Conservation (phyloP, 1,140 invertebrate species). For the Drosophila prosaltans region DNA sequence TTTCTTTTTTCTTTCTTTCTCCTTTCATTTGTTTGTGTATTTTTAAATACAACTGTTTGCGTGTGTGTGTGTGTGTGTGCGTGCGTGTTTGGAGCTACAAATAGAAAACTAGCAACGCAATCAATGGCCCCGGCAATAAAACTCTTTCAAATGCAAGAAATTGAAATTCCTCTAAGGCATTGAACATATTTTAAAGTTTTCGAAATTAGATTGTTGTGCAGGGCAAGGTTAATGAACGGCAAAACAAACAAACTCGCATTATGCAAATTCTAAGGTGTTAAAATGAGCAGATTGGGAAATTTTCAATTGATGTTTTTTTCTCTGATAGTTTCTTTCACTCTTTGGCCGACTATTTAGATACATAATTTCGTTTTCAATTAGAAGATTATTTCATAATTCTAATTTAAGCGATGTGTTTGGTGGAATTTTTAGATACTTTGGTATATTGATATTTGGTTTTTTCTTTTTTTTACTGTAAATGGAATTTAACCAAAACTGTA, state of each 20-base stretch:
- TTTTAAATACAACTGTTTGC: constrained; percentile 45
- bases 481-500: constrained; percentile 20
- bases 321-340: too few species aligned
- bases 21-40: constrained; percentile 30
- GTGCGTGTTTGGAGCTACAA: neutral
- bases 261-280: neutral
- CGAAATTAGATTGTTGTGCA: constrained; percentile 2
- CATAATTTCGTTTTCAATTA: too few species aligned
- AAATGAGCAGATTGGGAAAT: neutral
- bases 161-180: neutral
- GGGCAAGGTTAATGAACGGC: constrained; percentile 7
- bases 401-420: too few species aligned
- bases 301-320: neutral
- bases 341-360: too few species aligned
- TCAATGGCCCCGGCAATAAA: constrained; percentile 8
- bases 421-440: too few species aligned
- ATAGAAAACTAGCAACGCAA: constrained; percentile 16
- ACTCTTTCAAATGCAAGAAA: constrained; percentile 5
- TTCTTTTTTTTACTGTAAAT: constrained; percentile 30
- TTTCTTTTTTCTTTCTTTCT: neutral
- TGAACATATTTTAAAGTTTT: constrained; percentile 10
- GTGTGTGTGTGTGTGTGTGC: neutral
- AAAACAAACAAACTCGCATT: neutral
- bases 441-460: too few species aligned
- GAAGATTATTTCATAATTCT: too few species aligned